These are phyloP conservation scores for Epinotia nisella DNA, from an alignment of 2,888 invertebrate species.

Conservation along the genomic window DNA sequence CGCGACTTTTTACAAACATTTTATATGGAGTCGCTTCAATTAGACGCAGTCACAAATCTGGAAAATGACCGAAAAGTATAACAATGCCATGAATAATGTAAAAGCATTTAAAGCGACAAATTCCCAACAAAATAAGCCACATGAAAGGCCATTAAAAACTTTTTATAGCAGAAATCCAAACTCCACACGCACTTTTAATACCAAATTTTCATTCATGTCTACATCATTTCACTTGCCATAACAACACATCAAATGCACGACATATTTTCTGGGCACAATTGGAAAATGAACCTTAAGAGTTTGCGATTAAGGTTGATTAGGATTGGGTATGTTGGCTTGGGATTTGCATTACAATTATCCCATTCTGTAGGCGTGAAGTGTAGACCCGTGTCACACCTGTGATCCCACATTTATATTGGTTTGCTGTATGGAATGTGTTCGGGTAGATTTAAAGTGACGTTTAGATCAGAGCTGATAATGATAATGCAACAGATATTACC, in stretches of 20 bases:
- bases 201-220: slow-evolving; percentile 37
- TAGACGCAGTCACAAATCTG: no score
- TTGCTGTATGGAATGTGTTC: background rate
- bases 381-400: slow-evolving; percentile 41
- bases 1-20: no score
- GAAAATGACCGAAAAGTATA: no score
- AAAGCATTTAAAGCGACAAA: background rate
- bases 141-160: slow-evolving; percentile 17
- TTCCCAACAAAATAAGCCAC: background rate
- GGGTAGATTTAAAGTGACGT: background rate
- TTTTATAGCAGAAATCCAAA: slow-evolving; percentile 27
- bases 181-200: slow-evolving; percentile 28
- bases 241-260: slow-evolving; percentile 38
- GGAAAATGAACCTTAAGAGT: slow-evolving; percentile 3
- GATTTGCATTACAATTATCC: slow-evolving; percentile 42
- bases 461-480: background rate
- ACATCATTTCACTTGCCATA: slow-evolving; percentile 39
- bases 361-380: slow-evolving; percentile 36
- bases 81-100: background rate
- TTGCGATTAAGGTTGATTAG: slow-evolving; percentile 9
- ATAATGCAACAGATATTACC: no score
- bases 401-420: background rate
- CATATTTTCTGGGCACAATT: background rate
- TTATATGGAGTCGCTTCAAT: no score
- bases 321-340: background rate